Base-by-base conservation (phyloP, 2,797 vertebrate species). In the Sebastes miniatus region DNA sequence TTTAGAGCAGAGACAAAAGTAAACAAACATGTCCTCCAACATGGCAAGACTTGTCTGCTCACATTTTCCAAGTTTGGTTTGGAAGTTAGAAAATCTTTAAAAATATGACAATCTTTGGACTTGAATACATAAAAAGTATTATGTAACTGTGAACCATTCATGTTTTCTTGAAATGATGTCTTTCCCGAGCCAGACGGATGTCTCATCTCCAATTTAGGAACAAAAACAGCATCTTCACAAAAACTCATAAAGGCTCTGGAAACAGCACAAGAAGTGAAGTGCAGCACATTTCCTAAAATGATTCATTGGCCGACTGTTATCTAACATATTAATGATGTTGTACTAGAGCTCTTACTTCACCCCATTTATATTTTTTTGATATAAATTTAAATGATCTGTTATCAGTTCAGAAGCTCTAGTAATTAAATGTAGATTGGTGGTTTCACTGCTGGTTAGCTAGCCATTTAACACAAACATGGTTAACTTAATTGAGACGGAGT, bases 271-370 rank as follows among this genome's bases (percentile, higher is more conserved):
- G 54, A 80, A 73, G 81, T 63, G 32, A 76, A 65, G 34, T 27
- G 39, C 77, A 81, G 63, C 63, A 79, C 65, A 77, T 81, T 84
- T 81, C 59, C 68, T 36, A 18, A 76, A 83, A 72, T 85, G 61
- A 90, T 77, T 87, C 78, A 73, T 50, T 50, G 25, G 10, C 64
- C 3, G 54, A 54, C 43, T 77, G 39, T 74, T 85, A 83, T 88
- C 73, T 67, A 73, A 83, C 62, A 65, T 32, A 79, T 84, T 84
- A 84, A 84, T 87, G 69, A 81, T 83, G 79, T 68, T 79, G 39
- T 50, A 73, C n/a, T 3, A 25, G 52, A 77, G 73, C 59, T 69
- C 50, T 76, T 25, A 47, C 36, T 80, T 86, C 81, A 74, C 56
- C 76, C 71, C 62, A 29, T 59, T 76, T 78, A 32, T 81, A 85